A percentile compares a stretch with the other conserved stretches of the same genome.
Evolutionary conservation across 35 echinoderm and acorn worm genomes (phyloP).

Genomic region (Diadema setosum): DNA sequence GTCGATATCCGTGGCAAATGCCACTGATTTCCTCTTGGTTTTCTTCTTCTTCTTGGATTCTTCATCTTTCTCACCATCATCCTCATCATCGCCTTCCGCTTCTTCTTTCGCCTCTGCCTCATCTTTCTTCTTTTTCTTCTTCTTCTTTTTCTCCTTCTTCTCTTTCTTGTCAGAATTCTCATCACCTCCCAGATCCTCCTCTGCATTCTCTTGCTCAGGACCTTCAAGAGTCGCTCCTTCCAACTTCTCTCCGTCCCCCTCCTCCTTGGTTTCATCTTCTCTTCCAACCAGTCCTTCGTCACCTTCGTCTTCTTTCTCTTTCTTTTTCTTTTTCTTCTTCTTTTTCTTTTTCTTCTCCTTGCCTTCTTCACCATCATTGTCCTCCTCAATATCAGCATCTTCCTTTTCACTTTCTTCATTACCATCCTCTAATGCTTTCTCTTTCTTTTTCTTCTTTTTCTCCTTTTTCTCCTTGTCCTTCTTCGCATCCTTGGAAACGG

Average conservation of each 20-base stretch:
- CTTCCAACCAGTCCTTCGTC: neutral
- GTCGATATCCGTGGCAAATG: too few relatives aligned
- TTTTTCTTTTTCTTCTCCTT: slow-evolving; percentile 6
- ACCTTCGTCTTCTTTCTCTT: neutral
- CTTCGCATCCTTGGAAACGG: neutral
- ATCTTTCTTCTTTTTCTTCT: too few relatives aligned
- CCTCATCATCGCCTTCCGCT: too few relatives aligned
- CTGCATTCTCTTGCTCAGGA: too few relatives aligned
- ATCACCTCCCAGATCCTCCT: too few relatives aligned
- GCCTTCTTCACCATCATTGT: neutral
- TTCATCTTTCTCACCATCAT: too few relatives aligned
- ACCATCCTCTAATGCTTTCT: neutral
- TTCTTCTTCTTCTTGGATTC: too few relatives aligned
- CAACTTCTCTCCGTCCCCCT: neutral
- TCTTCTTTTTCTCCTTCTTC: too few relatives aligned
- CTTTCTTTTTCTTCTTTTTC: neutral
- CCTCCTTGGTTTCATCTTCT: neutral
- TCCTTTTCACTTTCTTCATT: slow-evolving; percentile 17
- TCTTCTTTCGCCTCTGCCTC: neutral
- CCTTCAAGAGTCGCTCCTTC: neutral
- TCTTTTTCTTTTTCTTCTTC: slow-evolving; percentile 7
- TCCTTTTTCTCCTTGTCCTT: neutral
- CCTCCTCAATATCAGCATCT: neutral
- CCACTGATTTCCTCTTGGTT: too few relatives aligned
- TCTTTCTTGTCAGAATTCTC: too few relatives aligned